Evolutionary conservation across 2,888 invertebrate genomes (phyloP).

Genomic region (Eupithecia subumbrata): DNA sequence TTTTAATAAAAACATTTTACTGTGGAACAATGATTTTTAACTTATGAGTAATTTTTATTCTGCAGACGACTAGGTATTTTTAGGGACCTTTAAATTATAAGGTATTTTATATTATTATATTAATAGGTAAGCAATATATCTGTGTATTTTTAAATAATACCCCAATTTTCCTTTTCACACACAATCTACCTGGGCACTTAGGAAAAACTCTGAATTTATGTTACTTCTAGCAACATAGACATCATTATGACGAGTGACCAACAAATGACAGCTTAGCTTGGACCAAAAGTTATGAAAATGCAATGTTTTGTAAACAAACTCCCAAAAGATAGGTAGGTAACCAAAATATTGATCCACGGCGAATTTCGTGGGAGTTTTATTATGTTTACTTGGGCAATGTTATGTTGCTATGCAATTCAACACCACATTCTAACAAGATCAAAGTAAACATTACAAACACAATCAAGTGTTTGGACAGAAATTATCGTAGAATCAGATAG

Average conservation of each 20-base stretch:
- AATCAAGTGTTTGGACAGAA: neutral
- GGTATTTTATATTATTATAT: no score
- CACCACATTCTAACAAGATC: conserved; percentile 22
- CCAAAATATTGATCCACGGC: neutral
- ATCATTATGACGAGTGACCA: conserved; percentile 13
- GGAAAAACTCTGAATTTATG: conserved; percentile 19
- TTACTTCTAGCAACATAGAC: conserved; percentile 24
- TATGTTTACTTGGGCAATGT: neutral
- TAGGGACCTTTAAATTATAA: neutral
- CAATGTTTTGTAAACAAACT: neutral
- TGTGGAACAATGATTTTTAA: neutral
- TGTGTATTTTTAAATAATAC: neutral
- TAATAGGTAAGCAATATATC: neutral
- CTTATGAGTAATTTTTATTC: no score
- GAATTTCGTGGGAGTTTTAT: neutral
- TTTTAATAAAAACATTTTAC: conserved; percentile 20
- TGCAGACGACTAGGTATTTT: neutral
- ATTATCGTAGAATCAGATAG: neutral
- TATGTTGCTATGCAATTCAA: conserved; percentile 2
- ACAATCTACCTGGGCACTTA: conserved; percentile 13
- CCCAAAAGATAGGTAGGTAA: neutral
- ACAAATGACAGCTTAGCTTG: conserved; percentile 8
- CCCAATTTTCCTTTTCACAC: neutral
- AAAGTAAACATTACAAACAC: conserved; percentile 16
- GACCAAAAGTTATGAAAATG: neutral